A percentile compares a stretch with the other conserved stretches of the same genome.
These are phyloP conservation scores for Zoanthus sansibaricus DNA, from an alignment of 92 coral and sea anemone genomes.

Conservation along the genomic window DNA sequence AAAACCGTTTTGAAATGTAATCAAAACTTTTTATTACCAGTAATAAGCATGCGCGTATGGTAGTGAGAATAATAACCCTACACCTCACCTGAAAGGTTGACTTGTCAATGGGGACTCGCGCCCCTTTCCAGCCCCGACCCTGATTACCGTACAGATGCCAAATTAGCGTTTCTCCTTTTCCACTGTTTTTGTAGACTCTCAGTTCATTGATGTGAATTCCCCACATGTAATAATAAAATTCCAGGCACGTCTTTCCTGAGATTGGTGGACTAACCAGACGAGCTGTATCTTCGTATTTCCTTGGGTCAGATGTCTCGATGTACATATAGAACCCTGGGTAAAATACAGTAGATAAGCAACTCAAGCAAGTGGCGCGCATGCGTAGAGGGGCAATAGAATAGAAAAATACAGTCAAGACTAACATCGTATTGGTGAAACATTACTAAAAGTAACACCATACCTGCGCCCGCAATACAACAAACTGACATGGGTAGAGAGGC, in stretches of 20 bases:
- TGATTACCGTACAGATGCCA: slow-evolving; percentile 46
- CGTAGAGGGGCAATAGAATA: not conserved
- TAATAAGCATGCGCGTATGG: not conserved
- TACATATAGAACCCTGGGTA: slow-evolving; percentile 26
- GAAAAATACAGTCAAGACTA: too few species aligned
- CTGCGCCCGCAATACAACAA: too few species aligned
- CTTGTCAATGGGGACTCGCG: not conserved
- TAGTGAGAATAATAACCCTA: not conserved
- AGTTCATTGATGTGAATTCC: slow-evolving; percentile 37
- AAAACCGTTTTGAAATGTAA: too few species aligned
- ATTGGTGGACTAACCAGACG: slow-evolving; percentile 37
- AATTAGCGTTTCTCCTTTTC: not conserved
- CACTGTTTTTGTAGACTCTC: slow-evolving; percentile 6
- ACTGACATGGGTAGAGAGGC: too few species aligned
- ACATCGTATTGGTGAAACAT: too few species aligned
- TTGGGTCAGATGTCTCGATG: slow-evolving; percentile 2
- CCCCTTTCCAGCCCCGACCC: slow-evolving; percentile 27
- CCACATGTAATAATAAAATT: slow-evolving; percentile 28
- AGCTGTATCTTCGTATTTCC: slow-evolving; percentile 30
- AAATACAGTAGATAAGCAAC: not conserved
- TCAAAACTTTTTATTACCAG: not conserved
- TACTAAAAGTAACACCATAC: too few species aligned
- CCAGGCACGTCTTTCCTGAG: slow-evolving; percentile 14
- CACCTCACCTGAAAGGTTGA: slow-evolving; percentile 5
- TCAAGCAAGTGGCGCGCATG: not conserved